These are phyloP conservation scores for Oxytorus armatus DNA, from an alignment of 2,888 invertebrate species.

Conservation along the genomic window DNA sequence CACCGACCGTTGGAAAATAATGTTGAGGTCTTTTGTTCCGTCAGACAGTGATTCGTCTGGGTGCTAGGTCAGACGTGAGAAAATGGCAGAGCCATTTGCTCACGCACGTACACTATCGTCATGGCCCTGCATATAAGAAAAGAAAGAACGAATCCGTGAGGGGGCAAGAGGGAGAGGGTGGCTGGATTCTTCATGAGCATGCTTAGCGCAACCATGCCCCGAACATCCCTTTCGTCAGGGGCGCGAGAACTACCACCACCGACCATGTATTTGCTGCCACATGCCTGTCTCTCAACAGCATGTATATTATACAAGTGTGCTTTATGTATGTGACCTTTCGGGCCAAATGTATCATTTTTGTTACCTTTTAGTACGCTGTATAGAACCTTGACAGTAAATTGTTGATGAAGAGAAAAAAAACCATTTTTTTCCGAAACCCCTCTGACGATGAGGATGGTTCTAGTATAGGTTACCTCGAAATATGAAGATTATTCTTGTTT, in stretches of 20 bases:
- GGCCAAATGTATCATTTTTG: neutral
- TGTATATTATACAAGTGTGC: neutral
- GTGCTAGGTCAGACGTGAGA: slow-evolving; percentile 73
- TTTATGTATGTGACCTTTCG: neutral
- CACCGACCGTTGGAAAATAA: slow-evolving; percentile 77
- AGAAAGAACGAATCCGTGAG: neutral
- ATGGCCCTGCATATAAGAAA: neutral
- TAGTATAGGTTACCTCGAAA: too few relatives aligned
- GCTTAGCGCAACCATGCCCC: slow-evolving; percentile 71
- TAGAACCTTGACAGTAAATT: too few relatives aligned
- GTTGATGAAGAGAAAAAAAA: too few relatives aligned
- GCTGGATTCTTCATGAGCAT: slow-evolving; percentile 78
- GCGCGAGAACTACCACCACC: slow-evolving; percentile 8
- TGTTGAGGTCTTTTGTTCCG: slow-evolving; percentile 78
- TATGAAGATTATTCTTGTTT: too few relatives aligned
- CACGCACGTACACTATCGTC: neutral
- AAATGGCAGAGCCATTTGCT: slow-evolving; percentile 70
- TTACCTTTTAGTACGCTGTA: too few relatives aligned
- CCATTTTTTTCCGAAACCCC: too few relatives aligned
- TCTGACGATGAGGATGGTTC: too few relatives aligned
- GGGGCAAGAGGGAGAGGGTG: slow-evolving; percentile 44
- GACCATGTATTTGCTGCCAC: slow-evolving; percentile 18
- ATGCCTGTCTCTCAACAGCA: slow-evolving; percentile 1
- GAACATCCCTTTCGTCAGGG: slow-evolving; percentile 25
- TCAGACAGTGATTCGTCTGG: slow-evolving; percentile 79